phyloP scores from a whole-genome alignment of 2,888 invertebrate species.

The Plebejus argus region DNA sequence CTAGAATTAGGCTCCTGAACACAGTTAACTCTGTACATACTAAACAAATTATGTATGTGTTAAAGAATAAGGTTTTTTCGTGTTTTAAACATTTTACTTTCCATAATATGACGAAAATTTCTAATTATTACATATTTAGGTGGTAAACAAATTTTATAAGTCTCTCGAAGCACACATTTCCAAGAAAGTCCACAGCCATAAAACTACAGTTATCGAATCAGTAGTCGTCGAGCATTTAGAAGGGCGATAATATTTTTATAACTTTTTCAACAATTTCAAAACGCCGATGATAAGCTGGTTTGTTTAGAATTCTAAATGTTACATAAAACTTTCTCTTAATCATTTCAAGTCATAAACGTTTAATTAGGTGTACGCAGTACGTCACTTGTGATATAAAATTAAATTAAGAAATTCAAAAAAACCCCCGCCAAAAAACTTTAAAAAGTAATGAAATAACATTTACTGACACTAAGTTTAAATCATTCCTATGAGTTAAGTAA shows the following conservation, averaged over 20 bases:
- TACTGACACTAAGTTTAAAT: too few species aligned
- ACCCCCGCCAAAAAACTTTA: too few species aligned
- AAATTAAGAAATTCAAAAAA: too few species aligned
- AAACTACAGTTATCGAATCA: slow-evolving; percentile 8
- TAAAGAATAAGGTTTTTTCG: too few species aligned
- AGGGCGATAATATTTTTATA: slow-evolving; percentile 1
- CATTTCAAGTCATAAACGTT: slow-evolving; percentile 23
- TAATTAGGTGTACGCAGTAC: background rate
- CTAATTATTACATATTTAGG: background rate
- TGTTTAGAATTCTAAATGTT: slow-evolving; percentile 8
- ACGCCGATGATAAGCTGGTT: background rate
- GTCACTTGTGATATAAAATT: background rate
- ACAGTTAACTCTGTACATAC: too few species aligned
- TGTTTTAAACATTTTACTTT: too few species aligned
- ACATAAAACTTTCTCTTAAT: slow-evolving; percentile 29
- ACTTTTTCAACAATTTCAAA: slow-evolving; percentile 13
- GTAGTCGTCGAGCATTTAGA: slow-evolving; percentile 1
- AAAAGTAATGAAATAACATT: too few species aligned
- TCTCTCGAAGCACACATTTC: background rate
- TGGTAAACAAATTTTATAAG: background rate
- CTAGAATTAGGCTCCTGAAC: too few species aligned
- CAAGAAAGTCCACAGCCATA: background rate
- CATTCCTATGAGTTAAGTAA: too few species aligned
- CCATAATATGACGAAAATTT: too few species aligned
- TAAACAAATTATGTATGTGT: too few species aligned